These are phyloP conservation scores for Ptychobarbus kaznakovi DNA, from an alignment of 2,797 vertebrate genomes.

Conservation along the genomic window DNA sequence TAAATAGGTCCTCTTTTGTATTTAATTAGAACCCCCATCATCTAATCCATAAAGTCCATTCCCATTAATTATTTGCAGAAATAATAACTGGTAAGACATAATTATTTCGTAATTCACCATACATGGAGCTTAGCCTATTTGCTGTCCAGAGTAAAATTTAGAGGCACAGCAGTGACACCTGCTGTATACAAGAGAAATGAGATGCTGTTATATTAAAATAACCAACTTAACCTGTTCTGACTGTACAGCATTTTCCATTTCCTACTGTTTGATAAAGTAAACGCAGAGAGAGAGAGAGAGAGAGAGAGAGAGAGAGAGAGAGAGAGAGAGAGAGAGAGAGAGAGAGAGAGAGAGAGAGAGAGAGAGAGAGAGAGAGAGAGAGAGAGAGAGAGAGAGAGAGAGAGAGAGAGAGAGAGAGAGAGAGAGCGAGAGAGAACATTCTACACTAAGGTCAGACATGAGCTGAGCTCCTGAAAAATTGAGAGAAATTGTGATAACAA, in stretches of 20 bases:
- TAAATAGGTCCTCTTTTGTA: background rate
- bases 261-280: background rate
- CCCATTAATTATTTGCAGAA: background rate
- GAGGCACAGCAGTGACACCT: conserved; percentile 8
- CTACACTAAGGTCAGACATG: no score
- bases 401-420: no score
- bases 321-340: no score
- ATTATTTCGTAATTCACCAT: background rate
- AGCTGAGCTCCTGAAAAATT: no score
- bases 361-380: no score
- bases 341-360: no score
- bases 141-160: background rate
- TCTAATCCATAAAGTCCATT: background rate
- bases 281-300: no score
- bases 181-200: background rate
- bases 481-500: no score
- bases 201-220: background rate
- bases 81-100: background rate
- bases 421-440: no score
- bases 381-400: no score
- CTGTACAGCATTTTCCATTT: background rate
- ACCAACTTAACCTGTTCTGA: background rate
- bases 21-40: background rate
- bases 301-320: no score
- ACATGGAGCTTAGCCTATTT: no score